Base-by-base conservation (phyloP, 2,888 invertebrate genomes). In the Biston betularia region DNA sequence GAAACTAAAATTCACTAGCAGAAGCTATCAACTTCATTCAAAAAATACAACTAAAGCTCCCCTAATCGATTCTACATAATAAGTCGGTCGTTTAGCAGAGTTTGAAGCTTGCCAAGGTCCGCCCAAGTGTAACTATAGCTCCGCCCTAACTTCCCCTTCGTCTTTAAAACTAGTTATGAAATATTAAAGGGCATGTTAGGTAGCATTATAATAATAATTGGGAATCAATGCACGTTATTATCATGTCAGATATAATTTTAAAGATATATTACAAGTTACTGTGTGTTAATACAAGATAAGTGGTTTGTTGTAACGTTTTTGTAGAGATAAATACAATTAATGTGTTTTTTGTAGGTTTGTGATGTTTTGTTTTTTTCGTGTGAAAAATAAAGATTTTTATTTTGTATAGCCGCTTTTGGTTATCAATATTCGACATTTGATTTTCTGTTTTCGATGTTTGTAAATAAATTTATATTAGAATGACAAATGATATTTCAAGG, bases 221-320 rank as follows among this genome's bases (percentile, higher is more conserved):
- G 87, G 87, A 87, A 89, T 87, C 86, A 87, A 87, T 89, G 86
- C 84, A 78, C 82, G 87, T 90, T 92, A 92, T 93, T 91, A 92
- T 88, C 86, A 88, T 89, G 92, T 92, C 92, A 90, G 80, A 66
- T 85, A 82, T 86, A 87, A 91, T 93, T 89, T 89, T 83, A 80
- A 84, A 85, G 86, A 81, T 68, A 64, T 69, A 65, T 63, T 66
- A 70, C 69, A 72, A 60, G 69, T 58, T 48, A 54, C 50, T 60
- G 65, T 61, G 45, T 57, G 33, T n/a, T 56, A 33, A 46, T 15
- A 52, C 42, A 46, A 35, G 35, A 54, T 80, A 89, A 90, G 87
- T 89, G 87, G 80, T 84, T 82, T 85, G 76, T 81, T 82, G 85
- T 84, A 82, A 80, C 75, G 76, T 67, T 72, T 78, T 66, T 70